Evolutionary conservation across 2,797 vertebrate genomes (phyloP).

Genomic region (Cephalopachus bancanus): DNA sequence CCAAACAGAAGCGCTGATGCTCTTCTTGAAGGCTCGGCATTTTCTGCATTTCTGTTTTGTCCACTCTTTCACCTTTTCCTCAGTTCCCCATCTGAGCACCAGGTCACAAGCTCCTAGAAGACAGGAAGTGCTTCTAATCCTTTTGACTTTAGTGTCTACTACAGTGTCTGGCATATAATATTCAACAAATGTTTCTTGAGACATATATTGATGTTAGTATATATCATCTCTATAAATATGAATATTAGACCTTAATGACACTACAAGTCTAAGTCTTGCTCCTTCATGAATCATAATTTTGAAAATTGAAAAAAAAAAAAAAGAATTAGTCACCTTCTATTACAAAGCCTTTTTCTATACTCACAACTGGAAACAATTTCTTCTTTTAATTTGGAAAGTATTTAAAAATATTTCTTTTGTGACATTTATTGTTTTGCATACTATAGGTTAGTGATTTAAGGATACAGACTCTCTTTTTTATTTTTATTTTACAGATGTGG

Average conservation of each 20-base stretch:
- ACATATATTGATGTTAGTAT: background rate
- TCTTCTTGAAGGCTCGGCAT: background rate
- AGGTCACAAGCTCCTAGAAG: too few relatives aligned
- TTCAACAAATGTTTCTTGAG: background rate
- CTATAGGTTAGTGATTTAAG: background rate
- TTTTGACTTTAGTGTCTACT: background rate
- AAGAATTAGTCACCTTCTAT: background rate
- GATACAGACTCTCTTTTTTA: background rate
- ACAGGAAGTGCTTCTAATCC: background rate
- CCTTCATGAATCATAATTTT: background rate
- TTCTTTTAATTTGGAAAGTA: background rate
- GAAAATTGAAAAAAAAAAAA: too few relatives aligned
- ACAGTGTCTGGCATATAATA: background rate
- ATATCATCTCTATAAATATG: background rate
- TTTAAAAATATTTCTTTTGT: constrained; percentile 17
- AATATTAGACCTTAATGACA: background rate
- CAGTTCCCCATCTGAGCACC: background rate
- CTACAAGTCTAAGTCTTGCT: background rate
- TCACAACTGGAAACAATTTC: background rate
- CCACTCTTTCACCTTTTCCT: background rate
- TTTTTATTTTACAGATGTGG: too few relatives aligned
- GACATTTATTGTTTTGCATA: background rate
- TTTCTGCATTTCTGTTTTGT: background rate
- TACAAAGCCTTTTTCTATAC: background rate
- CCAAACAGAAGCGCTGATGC: background rate